A percentile compares a stretch with the other conserved stretches of the same genome.
phyloP scores from a whole-genome alignment of 2,113 vertebrate genomes.

The Acanthochromis polyacanthus region DNA sequence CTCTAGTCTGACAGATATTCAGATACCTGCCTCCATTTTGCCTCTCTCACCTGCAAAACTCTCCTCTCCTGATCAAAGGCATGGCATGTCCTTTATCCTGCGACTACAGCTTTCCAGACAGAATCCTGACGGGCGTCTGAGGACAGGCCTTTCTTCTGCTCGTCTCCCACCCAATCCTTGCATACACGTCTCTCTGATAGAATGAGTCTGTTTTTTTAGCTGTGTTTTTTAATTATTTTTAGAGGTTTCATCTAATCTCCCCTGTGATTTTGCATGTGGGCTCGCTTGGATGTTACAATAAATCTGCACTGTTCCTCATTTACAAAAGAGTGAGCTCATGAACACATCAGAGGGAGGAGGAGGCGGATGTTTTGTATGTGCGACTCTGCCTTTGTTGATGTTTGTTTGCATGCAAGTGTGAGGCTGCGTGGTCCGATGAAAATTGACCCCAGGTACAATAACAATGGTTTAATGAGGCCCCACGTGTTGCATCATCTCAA shows the following conservation, averaged over 20 bases:
- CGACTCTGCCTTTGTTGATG: constrained; percentile 1
- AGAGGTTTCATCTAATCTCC: constrained; percentile 54
- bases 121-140: constrained; percentile 64
- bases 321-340: constrained; percentile 6
- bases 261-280: constrained; percentile 30
- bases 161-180: constrained; percentile 50
- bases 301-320: neutral
- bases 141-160: constrained; percentile 68
- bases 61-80: constrained; percentile 76
- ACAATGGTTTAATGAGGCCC: constrained; percentile 61
- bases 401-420: constrained; percentile 44
- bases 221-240: constrained; percentile 16
- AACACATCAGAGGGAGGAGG: neutral
- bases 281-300: constrained; percentile 28
- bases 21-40: constrained; percentile 71
- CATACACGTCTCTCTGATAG: constrained; percentile 35
- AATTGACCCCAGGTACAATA: constrained; percentile 46
- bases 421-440: constrained; percentile 15
- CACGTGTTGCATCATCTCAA: constrained; percentile 37
- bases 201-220: constrained; percentile 53
- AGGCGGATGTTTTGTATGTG: constrained; percentile 11
- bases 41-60: constrained; percentile 68
- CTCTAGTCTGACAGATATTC: constrained; percentile 70
- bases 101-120: constrained; percentile 64
- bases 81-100: constrained; percentile 71